Base-by-base conservation (phyloP, 1,140 invertebrate species). In the Hydropsyche tenuis region DNA sequence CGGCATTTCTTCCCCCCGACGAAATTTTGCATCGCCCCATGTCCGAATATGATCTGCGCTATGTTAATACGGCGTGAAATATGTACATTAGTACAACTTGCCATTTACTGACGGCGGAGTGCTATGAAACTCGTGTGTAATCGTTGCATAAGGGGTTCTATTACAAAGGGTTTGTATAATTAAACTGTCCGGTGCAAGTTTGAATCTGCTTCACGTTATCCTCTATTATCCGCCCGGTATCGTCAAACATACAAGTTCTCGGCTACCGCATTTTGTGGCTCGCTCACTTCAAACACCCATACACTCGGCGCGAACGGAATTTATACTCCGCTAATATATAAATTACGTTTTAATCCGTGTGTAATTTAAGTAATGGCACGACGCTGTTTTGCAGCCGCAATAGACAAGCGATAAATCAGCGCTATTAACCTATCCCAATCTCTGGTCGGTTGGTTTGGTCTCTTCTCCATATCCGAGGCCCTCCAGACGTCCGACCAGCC, bases 381-480 rank as follows among this genome's bases (percentile, higher is more conserved):
- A 4, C 30, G 30, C 30, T 9, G 30, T 37, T 37, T 37, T 37
- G 3, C 3, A 37, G 30, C 30, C 30, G 30, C 30, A 37, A 37
- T 37, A 37, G 30, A 37, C 30, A 37, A n/a, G 46, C 68, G 20
- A 70, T 70, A 70, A 70, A 70, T 70, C 68, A 70, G 25, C 48
- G 48, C n/a, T 25, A 69, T 71, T 74, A 74, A 74, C 73, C 73
- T 74, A 63, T 74, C 73, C 73, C 73, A 71, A 74, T 70, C 68
- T 60, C 23, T 53, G 22, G 20, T 23, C 23, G 56, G 22, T 60
- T 60, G 22, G 11, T 22, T 25, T 23, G 56, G 14, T 51, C 25
- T 23, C 56, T 25, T n/a, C 45, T n/a, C 11, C 45, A 16, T 48
- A 16, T 48, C 45, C 12, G 45, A 48, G 45, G 14, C 48, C 2